Percentiles rank a stretch among this genome's conserved stretches.
phyloP scores from a whole-genome alignment of 2,113 vertebrate genomes.

The Sebastes schlegelii region DNA sequence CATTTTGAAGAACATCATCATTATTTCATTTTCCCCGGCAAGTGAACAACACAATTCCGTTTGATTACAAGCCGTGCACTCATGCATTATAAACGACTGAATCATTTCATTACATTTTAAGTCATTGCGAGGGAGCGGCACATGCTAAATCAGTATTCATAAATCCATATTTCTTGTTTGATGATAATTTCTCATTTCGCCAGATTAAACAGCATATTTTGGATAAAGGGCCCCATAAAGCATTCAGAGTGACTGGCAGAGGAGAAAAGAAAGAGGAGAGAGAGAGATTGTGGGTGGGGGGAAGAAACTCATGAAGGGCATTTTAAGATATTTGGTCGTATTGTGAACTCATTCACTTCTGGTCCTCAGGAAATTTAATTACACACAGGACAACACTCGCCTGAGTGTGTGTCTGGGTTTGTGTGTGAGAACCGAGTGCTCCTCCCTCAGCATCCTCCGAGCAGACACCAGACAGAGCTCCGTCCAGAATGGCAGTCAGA shows the following conservation, averaged over 20 bases:
- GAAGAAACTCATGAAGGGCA: slow-evolving; percentile 26
- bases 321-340: slow-evolving; percentile 49
- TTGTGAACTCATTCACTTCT: slow-evolving; percentile 35
- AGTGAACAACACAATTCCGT: slow-evolving; percentile 80
- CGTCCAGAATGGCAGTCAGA: slow-evolving; percentile 68
- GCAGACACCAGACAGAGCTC: slow-evolving; percentile 65
- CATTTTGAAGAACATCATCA: slow-evolving; percentile 79
- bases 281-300: background rate
- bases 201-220: slow-evolving; percentile 79
- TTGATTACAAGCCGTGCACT: slow-evolving; percentile 79
- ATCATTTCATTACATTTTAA: slow-evolving; percentile 78
- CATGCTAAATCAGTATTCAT: slow-evolving; percentile 75
- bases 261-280: slow-evolving; percentile 17
- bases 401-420: slow-evolving; percentile 12
- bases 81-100: slow-evolving; percentile 79
- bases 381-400: slow-evolving; percentile 32
- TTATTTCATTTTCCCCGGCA: slow-evolving; percentile 76
- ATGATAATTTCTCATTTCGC: slow-evolving; percentile 78
- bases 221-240: slow-evolving; percentile 60
- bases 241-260: slow-evolving; percentile 39
- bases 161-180: slow-evolving; percentile 73
- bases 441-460: slow-evolving; percentile 42
- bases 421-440: slow-evolving; percentile 30
- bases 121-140: slow-evolving; percentile 68
- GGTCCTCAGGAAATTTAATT: slow-evolving; percentile 53